phyloP scores from a whole-genome alignment of 2,797 vertebrate species.

The Danio aesculapii region DNA sequence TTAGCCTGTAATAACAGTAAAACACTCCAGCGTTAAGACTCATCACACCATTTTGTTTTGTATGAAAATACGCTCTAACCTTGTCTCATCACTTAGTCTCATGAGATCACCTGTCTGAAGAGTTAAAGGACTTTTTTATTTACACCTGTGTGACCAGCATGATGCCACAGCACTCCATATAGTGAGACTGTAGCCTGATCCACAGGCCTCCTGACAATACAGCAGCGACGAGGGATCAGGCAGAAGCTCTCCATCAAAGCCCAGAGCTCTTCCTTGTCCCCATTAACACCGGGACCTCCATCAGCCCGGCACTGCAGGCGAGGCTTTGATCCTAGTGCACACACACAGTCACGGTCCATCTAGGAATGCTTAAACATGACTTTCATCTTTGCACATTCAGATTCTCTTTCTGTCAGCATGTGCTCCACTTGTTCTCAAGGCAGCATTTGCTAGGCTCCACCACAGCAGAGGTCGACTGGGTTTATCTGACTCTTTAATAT shows the following conservation, averaged over 20 bases:
- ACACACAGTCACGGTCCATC: conserved; percentile 40
- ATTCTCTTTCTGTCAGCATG: conserved; percentile 43
- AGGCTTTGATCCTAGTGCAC: conserved; percentile 55
- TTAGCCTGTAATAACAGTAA: not conserved
- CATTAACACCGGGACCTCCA: conserved; percentile 43
- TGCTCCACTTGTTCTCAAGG: conserved; percentile 33
- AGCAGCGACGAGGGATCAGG: conserved; percentile 24
- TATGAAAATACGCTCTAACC: not conserved
- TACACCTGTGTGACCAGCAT: conserved; percentile 11
- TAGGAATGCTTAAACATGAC: conserved; percentile 56
- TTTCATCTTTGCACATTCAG: conserved; percentile 55
- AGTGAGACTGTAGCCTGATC: conserved; percentile 26
- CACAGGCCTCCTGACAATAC: conserved; percentile 35
- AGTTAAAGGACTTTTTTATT: not conserved
- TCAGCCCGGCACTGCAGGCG: conserved; percentile 46
- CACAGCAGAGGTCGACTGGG: conserved; percentile 23
- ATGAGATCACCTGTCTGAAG: conserved; percentile 15
- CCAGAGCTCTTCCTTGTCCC: conserved; percentile 30
- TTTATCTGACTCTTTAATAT: conserved; percentile 31
- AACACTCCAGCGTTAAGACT: not conserved
- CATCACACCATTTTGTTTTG: not conserved
- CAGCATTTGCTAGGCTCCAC: conserved; percentile 17
- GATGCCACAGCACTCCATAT: conserved; percentile 2
- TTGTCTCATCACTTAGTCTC: conserved; percentile 5
- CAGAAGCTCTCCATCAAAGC: conserved; percentile 50